Percentiles rank a stretch among this genome's conserved stretches.
Evolutionary conservation across 2,888 invertebrate genomes (phyloP).

Genomic region (Eupithecia centaureata): DNA sequence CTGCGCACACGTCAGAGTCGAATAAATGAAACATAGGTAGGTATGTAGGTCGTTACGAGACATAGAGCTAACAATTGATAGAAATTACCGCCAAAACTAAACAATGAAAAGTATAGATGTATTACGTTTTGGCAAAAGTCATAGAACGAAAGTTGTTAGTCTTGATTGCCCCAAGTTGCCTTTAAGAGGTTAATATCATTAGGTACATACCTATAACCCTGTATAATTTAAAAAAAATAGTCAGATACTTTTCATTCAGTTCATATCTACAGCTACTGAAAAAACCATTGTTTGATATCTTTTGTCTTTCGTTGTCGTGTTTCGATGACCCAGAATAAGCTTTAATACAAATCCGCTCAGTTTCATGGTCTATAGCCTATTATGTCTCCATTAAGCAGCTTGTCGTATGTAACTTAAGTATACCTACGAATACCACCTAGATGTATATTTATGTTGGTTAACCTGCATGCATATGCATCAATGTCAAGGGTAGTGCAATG

Average conservation of each 20-base stretch:
- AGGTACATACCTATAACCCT: no score
- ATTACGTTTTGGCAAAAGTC: no score
- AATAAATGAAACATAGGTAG: no score
- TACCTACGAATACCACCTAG: not conserved
- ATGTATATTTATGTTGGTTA: not conserved
- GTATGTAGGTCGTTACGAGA: no score
- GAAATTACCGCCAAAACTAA: no score
- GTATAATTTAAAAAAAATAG: not conserved
- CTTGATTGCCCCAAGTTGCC: no score
- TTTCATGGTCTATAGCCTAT: not conserved
- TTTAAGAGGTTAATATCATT: no score
- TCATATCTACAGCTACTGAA: not conserved
- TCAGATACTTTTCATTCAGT: not conserved
- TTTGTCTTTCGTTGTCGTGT: not conserved
- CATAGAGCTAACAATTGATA: no score
- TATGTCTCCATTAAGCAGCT: not conserved
- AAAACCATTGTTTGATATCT: not conserved
- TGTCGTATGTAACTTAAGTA: not conserved
- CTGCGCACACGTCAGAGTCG: no score
- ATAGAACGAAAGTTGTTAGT: no score
- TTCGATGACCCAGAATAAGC: not conserved
- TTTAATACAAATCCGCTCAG: not conserved
- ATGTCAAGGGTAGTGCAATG: not conserved
- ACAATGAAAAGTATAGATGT: no score
- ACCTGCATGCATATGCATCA: slow-evolving; percentile 2